These are phyloP conservation scores for Drosophila aff. DNA, from an alignment of 1,140 invertebrate species.

Conservation along the genomic window DNA sequence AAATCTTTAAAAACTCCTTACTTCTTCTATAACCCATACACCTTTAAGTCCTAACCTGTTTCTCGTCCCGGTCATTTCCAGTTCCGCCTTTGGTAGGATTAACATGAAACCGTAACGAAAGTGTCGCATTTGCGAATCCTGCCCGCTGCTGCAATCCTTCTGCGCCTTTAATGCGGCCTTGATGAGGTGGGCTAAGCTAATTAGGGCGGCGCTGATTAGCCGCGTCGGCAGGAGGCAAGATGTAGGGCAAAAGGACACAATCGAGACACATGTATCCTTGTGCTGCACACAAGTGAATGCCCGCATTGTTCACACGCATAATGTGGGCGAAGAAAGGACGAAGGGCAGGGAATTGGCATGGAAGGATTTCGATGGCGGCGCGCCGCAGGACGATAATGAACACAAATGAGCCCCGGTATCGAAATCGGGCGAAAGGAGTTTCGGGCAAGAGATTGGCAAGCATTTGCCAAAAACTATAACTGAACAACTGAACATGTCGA, in stretches of 20 bases:
- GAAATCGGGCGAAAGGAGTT: constrained; percentile 68
- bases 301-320: constrained; percentile 59
- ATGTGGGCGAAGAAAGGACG: constrained; percentile 20
- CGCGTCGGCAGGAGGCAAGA: constrained; percentile 35
- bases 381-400: constrained; percentile 81
- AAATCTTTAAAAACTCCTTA: too few species aligned
- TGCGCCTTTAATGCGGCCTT: constrained; percentile 67
- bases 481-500: constrained; percentile 53
- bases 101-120: constrained; percentile 40
- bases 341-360: constrained; percentile 12
- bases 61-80: background rate
- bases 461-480: constrained; percentile 71
- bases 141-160: constrained; percentile 40
- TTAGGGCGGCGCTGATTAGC: constrained; percentile 68
- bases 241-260: constrained; percentile 27
- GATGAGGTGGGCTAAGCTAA: constrained; percentile 74
- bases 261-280: constrained; percentile 44
- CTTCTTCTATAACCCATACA: too few species aligned
- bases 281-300: constrained; percentile 53
- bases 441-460: constrained; percentile 68
- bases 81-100: background rate
- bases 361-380: constrained; percentile 70
- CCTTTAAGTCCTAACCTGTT: constrained; percentile 1
- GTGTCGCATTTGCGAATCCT: constrained; percentile 18
- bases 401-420: constrained; percentile 69